These are phyloP conservation scores for Leptinotarsa rubiginosa DNA, from an alignment of 2,888 invertebrate species.

Conservation along the genomic window DNA sequence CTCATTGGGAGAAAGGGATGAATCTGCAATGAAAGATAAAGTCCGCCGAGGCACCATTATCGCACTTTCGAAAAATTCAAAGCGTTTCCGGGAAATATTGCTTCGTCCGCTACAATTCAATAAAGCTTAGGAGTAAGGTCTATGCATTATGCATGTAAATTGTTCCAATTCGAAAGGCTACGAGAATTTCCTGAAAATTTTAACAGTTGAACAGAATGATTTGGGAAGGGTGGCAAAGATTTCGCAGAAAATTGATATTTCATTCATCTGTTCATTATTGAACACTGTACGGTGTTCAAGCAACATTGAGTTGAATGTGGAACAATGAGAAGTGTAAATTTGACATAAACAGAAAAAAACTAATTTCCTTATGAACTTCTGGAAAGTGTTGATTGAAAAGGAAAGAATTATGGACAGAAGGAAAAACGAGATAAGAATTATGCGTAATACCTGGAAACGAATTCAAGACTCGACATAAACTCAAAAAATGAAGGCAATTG, in stretches of 20 bases:
- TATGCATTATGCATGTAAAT: constrained; percentile 32
- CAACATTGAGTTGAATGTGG: no score
- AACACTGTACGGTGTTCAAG: no score
- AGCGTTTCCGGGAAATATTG: constrained; percentile 25
- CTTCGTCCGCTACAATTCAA: constrained; percentile 18
- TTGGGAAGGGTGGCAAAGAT: background rate
- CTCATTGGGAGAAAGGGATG: constrained; percentile 40
- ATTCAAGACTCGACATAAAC: no score
- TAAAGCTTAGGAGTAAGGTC: constrained; percentile 24
- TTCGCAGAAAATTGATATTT: background rate
- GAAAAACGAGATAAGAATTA: no score
- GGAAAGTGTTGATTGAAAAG: no score
- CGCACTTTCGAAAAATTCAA: constrained; percentile 39
- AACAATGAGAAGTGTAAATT: no score
- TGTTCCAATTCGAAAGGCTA: constrained; percentile 5
- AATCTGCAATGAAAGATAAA: constrained; percentile 45
- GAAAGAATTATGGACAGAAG: no score
- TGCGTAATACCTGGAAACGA: no score
- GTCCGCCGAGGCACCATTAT: constrained; percentile 38
- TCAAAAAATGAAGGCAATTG: no score
- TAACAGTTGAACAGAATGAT: background rate
- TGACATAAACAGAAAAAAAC: no score
- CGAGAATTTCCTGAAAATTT: background rate
- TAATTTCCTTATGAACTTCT: no score
- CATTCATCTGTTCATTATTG: background rate